phyloP scores from a whole-genome alignment of 2,113 vertebrate species.

The Pan paniscus region DNA sequence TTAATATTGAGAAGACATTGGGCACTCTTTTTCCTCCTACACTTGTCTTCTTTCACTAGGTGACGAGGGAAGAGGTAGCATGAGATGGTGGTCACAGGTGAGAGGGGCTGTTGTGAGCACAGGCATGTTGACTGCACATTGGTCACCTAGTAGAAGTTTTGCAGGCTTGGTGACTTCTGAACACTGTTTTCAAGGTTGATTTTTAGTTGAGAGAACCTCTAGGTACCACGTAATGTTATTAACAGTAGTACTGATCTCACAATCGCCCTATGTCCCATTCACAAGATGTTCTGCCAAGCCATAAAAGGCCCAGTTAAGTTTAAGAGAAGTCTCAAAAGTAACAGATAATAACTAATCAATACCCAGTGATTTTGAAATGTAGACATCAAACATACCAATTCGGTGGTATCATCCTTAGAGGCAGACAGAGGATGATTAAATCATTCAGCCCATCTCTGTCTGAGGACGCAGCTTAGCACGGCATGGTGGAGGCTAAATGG shows the following conservation, averaged over 20 bases:
- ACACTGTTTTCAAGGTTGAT: neutral
- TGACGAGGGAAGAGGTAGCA: neutral
- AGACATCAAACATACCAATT: neutral
- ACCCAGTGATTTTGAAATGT: neutral
- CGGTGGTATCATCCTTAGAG: neutral
- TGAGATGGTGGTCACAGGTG: accelerated
- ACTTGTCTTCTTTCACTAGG: neutral
- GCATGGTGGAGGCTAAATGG: neutral
- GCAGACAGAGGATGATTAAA: neutral
- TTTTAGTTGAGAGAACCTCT: neutral
- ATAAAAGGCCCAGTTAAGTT: neutral
- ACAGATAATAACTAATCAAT: conserved; percentile 7
- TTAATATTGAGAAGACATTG: neutral
- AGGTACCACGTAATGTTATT: neutral
- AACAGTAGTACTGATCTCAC: neutral
- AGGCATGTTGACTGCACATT: accelerated
- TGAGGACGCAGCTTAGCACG: neutral
- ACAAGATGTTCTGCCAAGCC: neutral
- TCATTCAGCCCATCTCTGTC: neutral
- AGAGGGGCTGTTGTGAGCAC: neutral
- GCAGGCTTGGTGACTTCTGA: neutral
- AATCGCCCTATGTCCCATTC: neutral
- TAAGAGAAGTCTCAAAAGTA: neutral
- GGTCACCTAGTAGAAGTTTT: too few relatives aligned
- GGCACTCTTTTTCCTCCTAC: neutral